A percentile compares a stretch with the other conserved stretches of the same genome.
Evolutionary conservation across 2,113 vertebrate species (phyloP).

Genomic region (Chloebia gouldiae): DNA sequence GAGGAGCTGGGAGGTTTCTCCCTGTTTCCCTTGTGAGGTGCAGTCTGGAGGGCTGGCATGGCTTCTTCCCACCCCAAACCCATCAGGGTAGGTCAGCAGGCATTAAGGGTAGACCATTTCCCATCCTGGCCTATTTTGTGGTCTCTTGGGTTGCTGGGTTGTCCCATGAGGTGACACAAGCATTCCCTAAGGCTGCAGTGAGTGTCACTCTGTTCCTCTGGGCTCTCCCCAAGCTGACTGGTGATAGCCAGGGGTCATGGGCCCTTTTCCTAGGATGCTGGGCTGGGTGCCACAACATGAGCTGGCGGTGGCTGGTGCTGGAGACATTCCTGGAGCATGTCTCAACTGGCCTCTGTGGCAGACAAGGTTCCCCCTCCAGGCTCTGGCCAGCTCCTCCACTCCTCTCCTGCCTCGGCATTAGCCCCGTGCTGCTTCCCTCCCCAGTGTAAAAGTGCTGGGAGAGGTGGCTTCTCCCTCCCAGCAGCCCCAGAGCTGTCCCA

Average conservation of each 20-base stretch:
- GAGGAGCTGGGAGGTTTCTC: not conserved
- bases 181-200: fast-evolving
- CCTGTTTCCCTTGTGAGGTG: not conserved
- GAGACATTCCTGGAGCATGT: slow-evolving; percentile 37
- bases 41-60: not conserved
- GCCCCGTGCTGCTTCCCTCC: not conserved
- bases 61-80: not conserved
- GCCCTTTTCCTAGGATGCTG: not conserved
- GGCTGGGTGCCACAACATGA: not conserved
- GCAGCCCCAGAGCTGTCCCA: not conserved
- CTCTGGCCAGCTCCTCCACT: not conserved
- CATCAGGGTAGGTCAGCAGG: not conserved
- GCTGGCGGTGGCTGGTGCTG: not conserved
- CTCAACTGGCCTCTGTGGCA: not conserved
- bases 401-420: fast-evolving
- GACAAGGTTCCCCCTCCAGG: not conserved
- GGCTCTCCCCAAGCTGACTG: fast-evolving
- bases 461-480: not conserved
- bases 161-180: fast-evolving
- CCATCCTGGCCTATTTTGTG: not conserved
- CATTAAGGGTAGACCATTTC: not conserved
- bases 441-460: not conserved
- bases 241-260: not conserved
- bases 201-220: fast-evolving
- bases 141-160: not conserved